Percentiles rank a stretch among this genome's conserved stretches.
Conservation (phyloP, 2,797 vertebrate species). For the Hirundo rustica region DNA sequence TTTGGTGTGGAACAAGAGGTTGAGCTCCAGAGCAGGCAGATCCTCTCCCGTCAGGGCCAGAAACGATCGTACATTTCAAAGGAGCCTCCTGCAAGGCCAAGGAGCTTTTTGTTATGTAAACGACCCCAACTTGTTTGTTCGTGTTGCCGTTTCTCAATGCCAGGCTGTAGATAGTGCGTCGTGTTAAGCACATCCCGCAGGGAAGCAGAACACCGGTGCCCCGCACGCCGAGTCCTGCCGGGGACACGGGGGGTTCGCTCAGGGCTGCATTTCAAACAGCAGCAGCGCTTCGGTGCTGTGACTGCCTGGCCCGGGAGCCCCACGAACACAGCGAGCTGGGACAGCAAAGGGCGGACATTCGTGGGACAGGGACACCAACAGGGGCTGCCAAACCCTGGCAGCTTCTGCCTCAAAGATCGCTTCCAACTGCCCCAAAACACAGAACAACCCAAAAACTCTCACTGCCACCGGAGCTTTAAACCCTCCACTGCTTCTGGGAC, state of each 20-base stretch:
- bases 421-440: neutral
- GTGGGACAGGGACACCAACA: neutral
- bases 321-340: neutral
- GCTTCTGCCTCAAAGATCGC: neutral
- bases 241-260: neutral
- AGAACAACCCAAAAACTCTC: neutral
- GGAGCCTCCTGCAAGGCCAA: constrained; percentile 49
- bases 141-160: constrained; percentile 43
- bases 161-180: constrained; percentile 51
- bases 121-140: constrained; percentile 42
- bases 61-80: constrained; percentile 66
- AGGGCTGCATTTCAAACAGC: constrained; percentile 48
- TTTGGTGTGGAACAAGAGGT: neutral
- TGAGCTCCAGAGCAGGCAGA: neutral
- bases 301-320: neutral
- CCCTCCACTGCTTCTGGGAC: neutral
- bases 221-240: neutral
- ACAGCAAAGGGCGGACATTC: neutral
- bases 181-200: constrained; percentile 61
- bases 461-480: neutral
- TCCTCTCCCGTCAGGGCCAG: constrained; percentile 19
- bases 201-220: neutral
- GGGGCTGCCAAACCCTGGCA: neutral
- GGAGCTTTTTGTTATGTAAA: constrained; percentile 68
- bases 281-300: neutral